Percentiles rank a stretch among this genome's conserved stretches.
Conservation (phyloP, 2,797 vertebrate genomes). For the Otus scops region DNA sequence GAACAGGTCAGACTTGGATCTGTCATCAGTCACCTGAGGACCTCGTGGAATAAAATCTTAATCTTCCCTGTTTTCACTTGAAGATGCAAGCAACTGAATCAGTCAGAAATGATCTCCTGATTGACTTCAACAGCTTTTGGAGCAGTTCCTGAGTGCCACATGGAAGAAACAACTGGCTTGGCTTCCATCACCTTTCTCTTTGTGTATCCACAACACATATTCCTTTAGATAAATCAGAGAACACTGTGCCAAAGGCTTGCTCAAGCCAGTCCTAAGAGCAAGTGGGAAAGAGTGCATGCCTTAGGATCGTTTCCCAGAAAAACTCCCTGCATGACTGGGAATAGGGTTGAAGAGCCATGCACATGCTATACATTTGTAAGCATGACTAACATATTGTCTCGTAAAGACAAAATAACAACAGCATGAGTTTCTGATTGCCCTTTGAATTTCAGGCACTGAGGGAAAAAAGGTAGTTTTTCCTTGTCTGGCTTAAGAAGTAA, state of each 20-base stretch:
- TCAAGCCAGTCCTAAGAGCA: background rate
- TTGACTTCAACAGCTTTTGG: background rate
- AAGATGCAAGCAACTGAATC: background rate
- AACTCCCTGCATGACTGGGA: background rate
- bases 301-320: background rate
- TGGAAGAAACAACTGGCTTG: background rate
- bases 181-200: background rate
- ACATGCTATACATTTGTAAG: background rate
- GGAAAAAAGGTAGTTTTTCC: background rate
- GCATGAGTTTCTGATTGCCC: background rate
- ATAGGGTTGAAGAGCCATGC: background rate
- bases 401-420: background rate
- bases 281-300: background rate
- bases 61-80: background rate
- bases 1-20: background rate
- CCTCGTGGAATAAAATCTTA: background rate
- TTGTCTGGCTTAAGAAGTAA: background rate
- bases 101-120: background rate
- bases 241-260: background rate
- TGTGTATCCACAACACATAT: background rate
- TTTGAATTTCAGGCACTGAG: background rate
- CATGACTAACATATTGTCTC: background rate
- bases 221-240: background rate
- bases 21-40: background rate
- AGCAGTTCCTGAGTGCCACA: background rate